Evolutionary conservation across 2,113 vertebrate genomes (phyloP).

Genomic region (Tautogolabrus adspersus): DNA sequence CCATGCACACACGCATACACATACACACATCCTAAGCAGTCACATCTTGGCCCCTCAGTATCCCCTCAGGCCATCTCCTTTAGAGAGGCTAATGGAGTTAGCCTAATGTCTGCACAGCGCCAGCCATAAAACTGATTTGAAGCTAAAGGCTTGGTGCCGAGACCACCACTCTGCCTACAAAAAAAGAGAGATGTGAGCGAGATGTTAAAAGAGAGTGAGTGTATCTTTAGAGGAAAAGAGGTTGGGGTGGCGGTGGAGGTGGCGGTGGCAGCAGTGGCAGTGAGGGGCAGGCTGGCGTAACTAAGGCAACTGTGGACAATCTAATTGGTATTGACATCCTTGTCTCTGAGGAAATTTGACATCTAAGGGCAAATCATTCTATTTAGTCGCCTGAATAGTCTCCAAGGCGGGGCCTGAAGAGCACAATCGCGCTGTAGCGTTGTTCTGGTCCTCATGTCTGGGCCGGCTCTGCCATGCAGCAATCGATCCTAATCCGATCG

Average conservation of each 20-base stretch:
- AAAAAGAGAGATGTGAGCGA: conserved; percentile 77
- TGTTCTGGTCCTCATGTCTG: conserved; percentile 80
- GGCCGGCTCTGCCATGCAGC: conserved; percentile 73
- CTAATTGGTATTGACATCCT: conserved; percentile 89
- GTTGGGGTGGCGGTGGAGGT: conserved; percentile 55
- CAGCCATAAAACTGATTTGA: conserved; percentile 86
- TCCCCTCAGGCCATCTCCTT: conserved; percentile 79
- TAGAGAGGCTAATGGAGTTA: conserved; percentile 83
- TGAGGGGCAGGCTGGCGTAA: conserved; percentile 74
- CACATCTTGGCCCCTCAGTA: conserved; percentile 74
- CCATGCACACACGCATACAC: conserved; percentile 24
- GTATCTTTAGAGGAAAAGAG: conserved; percentile 74
- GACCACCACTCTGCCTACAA: conserved; percentile 79
- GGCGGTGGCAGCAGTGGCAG: conserved; percentile 48
- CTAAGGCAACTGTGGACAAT: conserved; percentile 84
- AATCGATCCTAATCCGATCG: conserved; percentile 88
- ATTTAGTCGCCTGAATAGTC: conserved; percentile 87
- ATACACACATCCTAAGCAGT: conserved; percentile 24
- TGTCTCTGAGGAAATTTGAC: conserved; percentile 88
- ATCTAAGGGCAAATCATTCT: conserved; percentile 90
- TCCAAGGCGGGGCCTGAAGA: conserved; percentile 79
- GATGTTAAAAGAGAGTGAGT: conserved; percentile 76
- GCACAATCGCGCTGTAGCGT: conserved; percentile 74
- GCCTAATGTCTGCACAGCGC: conserved; percentile 82
- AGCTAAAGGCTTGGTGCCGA: conserved; percentile 82